A percentile compares a stretch with the other conserved stretches of the same genome.
These are phyloP conservation scores for Trichogramma evanescens DNA, from an alignment of 2,888 invertebrate genomes.

Conservation along the genomic window DNA sequence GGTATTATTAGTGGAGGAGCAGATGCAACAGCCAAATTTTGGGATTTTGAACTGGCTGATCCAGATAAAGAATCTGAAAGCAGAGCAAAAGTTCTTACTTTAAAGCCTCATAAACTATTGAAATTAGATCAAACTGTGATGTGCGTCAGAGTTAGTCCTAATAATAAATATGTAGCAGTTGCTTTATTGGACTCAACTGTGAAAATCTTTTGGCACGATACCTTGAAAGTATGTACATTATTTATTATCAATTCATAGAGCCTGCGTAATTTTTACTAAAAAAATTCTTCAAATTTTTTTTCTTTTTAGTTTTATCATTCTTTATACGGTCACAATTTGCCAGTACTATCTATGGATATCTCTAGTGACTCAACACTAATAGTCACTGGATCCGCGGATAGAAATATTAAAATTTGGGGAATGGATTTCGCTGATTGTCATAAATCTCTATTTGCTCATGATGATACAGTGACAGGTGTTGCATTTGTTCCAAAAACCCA, in stretches of 20 bases:
- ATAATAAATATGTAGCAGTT: conserved; percentile 81
- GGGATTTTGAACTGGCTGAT: conserved; percentile 85
- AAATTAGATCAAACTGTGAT: conserved; percentile 83
- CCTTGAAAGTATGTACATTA: conserved; percentile 67
- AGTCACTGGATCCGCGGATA: conserved; percentile 90
- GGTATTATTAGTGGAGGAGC: conserved; percentile 81
- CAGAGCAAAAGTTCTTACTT: conserved; percentile 65
- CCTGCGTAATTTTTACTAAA: conserved; percentile 2
- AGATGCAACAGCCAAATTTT: conserved; percentile 86
- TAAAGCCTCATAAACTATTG: conserved; percentile 73
- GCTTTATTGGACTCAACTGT: conserved; percentile 89
- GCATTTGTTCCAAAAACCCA: conserved; percentile 88
- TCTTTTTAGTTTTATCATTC: conserved; percentile 76
- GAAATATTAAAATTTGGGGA: conserved; percentile 96
- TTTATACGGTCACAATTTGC: conserved; percentile 92
- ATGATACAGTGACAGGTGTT: conserved; percentile 84
- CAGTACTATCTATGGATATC: conserved; percentile 88
- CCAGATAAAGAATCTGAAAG: conserved; percentile 55
- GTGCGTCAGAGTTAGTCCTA: conserved; percentile 75
- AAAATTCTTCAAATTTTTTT: conserved; percentile 8
- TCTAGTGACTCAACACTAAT: conserved; percentile 80
- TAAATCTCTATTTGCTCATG: conserved; percentile 90
- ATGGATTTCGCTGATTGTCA: conserved; percentile 99
- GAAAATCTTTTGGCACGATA: conserved; percentile 89
- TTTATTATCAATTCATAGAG: background rate